phyloP scores from a whole-genome alignment of 2,888 invertebrate genomes.

The Agonopterix subpropinquella region DNA sequence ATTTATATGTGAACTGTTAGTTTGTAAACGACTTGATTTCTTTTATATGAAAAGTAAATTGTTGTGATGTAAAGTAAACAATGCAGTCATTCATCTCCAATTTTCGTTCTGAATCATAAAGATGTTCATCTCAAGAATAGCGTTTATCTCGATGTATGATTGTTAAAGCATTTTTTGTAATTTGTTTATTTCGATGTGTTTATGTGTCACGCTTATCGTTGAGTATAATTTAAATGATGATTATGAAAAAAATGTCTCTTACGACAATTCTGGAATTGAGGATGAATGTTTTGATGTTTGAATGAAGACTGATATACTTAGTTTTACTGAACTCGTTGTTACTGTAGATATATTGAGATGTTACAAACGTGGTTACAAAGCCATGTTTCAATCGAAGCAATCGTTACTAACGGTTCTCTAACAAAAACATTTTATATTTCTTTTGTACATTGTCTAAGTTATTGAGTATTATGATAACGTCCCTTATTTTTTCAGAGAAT shows the following conservation, averaged over 20 bases:
- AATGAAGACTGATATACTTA: constrained; percentile 61
- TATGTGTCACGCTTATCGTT: not conserved
- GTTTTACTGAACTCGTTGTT: constrained; percentile 49
- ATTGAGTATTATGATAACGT: constrained; percentile 9
- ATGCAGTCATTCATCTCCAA: no score
- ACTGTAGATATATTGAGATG: constrained; percentile 32
- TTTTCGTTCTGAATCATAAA: no score
- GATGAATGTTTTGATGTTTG: constrained; percentile 41
- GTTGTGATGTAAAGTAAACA: not conserved
- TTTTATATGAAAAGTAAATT: constrained; percentile 2
- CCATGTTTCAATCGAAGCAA: constrained; percentile 17
- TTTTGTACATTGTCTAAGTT: constrained; percentile 22
- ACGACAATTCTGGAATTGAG: constrained; percentile 9
- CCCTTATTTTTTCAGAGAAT: not conserved
- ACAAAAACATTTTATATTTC: constrained; percentile 22
- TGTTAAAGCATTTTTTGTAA: constrained; percentile 1
- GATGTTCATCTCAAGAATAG: no score
- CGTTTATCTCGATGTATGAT: not conserved
- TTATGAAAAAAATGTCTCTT: constrained; percentile 4
- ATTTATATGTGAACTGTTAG: no score
- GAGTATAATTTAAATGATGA: constrained; percentile 3
- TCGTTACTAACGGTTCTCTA: constrained; percentile 16
- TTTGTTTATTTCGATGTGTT: constrained; percentile 5
- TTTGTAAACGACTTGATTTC: constrained; percentile 6
- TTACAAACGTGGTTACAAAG: constrained; percentile 27